Evolutionary conservation across 2,888 invertebrate genomes (phyloP).

Genomic region (Drosophila koepferae): DNA sequence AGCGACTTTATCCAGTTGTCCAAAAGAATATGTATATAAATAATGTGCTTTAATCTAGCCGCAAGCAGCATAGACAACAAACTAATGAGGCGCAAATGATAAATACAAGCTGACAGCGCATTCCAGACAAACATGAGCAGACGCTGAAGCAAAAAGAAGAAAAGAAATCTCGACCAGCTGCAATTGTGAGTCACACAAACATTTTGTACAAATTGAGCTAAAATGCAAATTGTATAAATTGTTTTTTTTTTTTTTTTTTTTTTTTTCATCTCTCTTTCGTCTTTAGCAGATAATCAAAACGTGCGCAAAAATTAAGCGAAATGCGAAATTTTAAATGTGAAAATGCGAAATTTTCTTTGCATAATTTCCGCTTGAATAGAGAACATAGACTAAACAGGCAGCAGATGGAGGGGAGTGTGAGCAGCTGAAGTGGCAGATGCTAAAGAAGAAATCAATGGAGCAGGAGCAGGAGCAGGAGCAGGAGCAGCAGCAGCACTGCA

Average conservation of each 20-base stretch:
- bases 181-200: slow-evolving; percentile 56
- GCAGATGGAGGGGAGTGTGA: background rate
- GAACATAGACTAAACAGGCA: slow-evolving; percentile 12
- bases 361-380: slow-evolving; percentile 65
- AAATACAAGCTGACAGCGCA: slow-evolving; percentile 67
- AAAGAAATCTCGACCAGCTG: slow-evolving; percentile 27
- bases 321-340: slow-evolving; percentile 32
- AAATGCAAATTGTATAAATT: slow-evolving; percentile 66
- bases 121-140: background rate
- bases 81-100: slow-evolving; percentile 77
- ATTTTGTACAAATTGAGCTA: slow-evolving; percentile 30
- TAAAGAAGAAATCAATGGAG: background rate
- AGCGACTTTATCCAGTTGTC: slow-evolving; percentile 18
- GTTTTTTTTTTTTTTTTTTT: background rate
- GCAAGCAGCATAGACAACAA: slow-evolving; percentile 50
- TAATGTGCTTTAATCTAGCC: slow-evolving; percentile 57
- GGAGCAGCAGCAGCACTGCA: slow-evolving; percentile 32
- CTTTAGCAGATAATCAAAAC: slow-evolving; percentile 68
- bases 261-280: background rate
- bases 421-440: background rate
- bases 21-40: slow-evolving; percentile 42
- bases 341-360: slow-evolving; percentile 39
- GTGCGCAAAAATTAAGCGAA: slow-evolving; percentile 66
- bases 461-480: background rate
- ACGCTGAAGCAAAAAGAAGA: slow-evolving; percentile 3